Evolutionary conservation across 2,888 invertebrate genomes (phyloP), one percentile per base, ranked within the genome.

Genomic region (Phragmatobia fuliginosa): DNA sequence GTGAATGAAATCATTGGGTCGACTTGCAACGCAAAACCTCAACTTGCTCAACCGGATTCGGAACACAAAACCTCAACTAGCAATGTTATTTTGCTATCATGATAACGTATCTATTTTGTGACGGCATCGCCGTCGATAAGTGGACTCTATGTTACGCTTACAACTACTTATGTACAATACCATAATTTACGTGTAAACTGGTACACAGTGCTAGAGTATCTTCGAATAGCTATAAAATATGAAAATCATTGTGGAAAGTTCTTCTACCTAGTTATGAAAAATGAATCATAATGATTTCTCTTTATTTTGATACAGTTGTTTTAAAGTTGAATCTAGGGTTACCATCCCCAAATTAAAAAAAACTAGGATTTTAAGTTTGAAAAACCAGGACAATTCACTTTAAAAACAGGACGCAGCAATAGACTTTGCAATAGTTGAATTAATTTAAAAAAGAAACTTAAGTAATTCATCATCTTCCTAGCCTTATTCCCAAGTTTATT

Each of bases 11-110:
- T 83, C 80, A 84, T 83, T 80, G 73, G 69, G 70, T 75, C 78
- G 71, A 76, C 83, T 90, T 75, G 89, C 79, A 87, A 91, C 93
- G 89, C 92, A 86, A 92, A 87, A 92, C 93, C 90, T 91, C 89
- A 75, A 84, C 85, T 36, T 52, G 73, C 68, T 67, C 71, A 73
- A 62, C 61, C 56, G 69, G 25, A 70, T 71, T 89, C 67, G 90
- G 74, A 90, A 80, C 78, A 78, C 83, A 66, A 80, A 83, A 84
- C 84, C 70, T 83, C 78, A 62, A 76, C 70, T 36, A 59, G 68
- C 45, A 58, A 25, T 72, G 67, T 74, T 67, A 71, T 79, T 70
- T 70, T 75, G 70, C 73, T 75, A 83, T 81, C 82, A 76, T 79
- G 81, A 82, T 83, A 61, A 65, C 60, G 61, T 49, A 49, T 49